These are phyloP conservation scores for Synergus umbraculus DNA, from an alignment of 2,888 invertebrate species.

Conservation along the genomic window DNA sequence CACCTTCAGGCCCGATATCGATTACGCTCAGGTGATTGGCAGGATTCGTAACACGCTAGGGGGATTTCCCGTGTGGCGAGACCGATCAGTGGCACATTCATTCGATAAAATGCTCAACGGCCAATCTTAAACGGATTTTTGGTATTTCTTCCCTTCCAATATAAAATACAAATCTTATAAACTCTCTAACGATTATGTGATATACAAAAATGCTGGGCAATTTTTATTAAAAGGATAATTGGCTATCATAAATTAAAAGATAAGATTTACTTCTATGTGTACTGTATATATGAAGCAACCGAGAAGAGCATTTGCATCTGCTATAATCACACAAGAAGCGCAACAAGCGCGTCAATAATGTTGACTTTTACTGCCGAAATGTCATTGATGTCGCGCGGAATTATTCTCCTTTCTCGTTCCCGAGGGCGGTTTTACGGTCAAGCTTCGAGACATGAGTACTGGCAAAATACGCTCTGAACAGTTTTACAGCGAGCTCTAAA, in stretches of 20 bases:
- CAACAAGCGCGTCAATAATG: slow-evolving; percentile 58
- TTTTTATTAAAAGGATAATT: not conserved
- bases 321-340: slow-evolving; percentile 21
- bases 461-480: slow-evolving; percentile 25
- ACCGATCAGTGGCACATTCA: slow-evolving; percentile 44
- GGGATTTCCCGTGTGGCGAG: slow-evolving; percentile 59
- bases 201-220: not conserved
- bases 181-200: not conserved
- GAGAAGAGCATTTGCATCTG: slow-evolving; percentile 24
- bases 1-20: slow-evolving; percentile 72
- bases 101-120: slow-evolving; percentile 2
- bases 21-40: slow-evolving; percentile 75
- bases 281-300: not conserved
- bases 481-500: slow-evolving; percentile 25
- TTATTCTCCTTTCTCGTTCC: slow-evolving; percentile 51
- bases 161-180: not conserved
- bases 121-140: not conserved
- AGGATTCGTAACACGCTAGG: slow-evolving; percentile 73
- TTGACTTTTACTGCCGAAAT: slow-evolving; percentile 63
- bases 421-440: slow-evolving; percentile 60
- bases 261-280: not conserved
- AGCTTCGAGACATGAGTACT: slow-evolving; percentile 41
- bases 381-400: slow-evolving; percentile 61
- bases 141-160: not conserved
- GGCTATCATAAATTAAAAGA: slow-evolving; percentile 6